Conservation (phyloP, 2,113 vertebrate species). For the Candoia aspera region DNA sequence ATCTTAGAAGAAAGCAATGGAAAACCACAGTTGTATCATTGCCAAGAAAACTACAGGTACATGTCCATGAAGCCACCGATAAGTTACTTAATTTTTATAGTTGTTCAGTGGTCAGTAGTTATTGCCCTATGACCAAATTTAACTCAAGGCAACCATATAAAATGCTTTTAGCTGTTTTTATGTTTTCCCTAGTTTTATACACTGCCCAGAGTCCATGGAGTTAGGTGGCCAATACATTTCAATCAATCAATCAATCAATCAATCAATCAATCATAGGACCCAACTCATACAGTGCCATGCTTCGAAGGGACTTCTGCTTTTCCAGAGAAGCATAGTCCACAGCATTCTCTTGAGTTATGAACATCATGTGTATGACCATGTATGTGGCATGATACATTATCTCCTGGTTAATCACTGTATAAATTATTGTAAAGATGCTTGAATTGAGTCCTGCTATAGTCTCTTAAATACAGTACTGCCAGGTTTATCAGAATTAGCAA, state of each 20-base stretch:
- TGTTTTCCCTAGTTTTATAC: not conserved
- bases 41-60: not conserved
- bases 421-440: not conserved
- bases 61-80: not conserved
- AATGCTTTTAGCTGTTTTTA: not conserved
- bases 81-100: not conserved
- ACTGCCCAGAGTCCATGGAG: not conserved
- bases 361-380: not conserved
- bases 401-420: not conserved
- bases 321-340: not conserved
- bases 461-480: not conserved
- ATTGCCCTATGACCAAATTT: not conserved
- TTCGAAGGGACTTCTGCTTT: not conserved
- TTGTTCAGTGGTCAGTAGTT: not conserved
- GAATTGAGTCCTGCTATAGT: not conserved
- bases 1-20: not conserved
- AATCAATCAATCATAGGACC: not conserved
- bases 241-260: not conserved
- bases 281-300: not conserved
- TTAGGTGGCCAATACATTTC: not conserved
- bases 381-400: not conserved
- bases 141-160: not conserved
- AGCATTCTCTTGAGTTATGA: not conserved
- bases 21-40: not conserved
- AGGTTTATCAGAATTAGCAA: not conserved